phyloP scores from a whole-genome alignment of 1,140 invertebrate species.

The Bombus polaris region DNA sequence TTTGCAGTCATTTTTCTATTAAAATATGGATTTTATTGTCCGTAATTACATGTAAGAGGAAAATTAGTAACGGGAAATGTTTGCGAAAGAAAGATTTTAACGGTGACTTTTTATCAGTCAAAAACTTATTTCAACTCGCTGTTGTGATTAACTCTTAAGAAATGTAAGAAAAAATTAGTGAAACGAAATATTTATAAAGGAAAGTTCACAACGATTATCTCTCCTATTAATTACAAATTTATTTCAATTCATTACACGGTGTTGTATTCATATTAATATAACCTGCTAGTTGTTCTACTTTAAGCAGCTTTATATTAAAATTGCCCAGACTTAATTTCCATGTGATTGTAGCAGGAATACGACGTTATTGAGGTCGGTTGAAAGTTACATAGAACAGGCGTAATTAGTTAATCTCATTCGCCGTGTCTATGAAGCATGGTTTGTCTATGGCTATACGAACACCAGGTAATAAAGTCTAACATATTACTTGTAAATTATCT shows the following conservation, averaged over 20 bases:
- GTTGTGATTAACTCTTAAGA: neutral
- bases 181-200: too few relatives aligned
- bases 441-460: neutral
- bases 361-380: neutral
- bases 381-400: neutral
- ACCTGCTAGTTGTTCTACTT: neutral
- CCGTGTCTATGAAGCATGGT: neutral
- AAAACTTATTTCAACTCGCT: neutral
- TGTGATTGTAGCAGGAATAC: neutral
- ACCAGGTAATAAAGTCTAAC: neutral
- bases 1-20: neutral
- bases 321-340: neutral
- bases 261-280: neutral
- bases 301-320: neutral
- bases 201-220: neutral
- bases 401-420: neutral
- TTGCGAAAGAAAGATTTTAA: neutral
- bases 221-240: neutral
- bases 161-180: neutral
- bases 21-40: neutral
- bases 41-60: too few relatives aligned
- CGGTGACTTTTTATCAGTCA: neutral
- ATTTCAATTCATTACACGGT: neutral
- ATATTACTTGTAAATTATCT: conserved; percentile 14
- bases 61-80: neutral